Evolutionary conservation across 2,113 vertebrate species (phyloP), one percentile per base, ranked within the genome.

Genomic region (Apus apus): DNA sequence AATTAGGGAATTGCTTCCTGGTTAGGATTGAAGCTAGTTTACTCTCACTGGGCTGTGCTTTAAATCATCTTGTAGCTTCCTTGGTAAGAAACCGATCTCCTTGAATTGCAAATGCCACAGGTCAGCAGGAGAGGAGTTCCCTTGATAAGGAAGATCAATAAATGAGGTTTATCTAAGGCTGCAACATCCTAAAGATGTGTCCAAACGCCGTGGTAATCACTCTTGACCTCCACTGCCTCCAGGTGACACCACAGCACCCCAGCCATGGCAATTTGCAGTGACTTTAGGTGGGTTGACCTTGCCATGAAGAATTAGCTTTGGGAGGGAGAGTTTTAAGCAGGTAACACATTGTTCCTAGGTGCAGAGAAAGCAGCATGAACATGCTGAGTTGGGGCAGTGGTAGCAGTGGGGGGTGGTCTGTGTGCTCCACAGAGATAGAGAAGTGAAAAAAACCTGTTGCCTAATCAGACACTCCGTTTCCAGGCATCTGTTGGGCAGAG

Each of bases 391-490:
- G 7, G 64, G 58, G 26, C 48, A 50, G 48, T 19, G 46, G 14
- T 2, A 2, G 22, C 1, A 3, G 53, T 1, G 0, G 48, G 45
- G 6, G 17, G 30, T 58, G 17, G 30, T 58, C 88, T 85, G 71
- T 0, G 1, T 90, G 90, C 77, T 95, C 43, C 3, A 3, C 46
- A 70, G 83, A 93, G 94, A 93, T 90, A 95, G 3, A 88, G 79
- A 40, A 77, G 67, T 51, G 56, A 40, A 70, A 70, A 92, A 87
- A 27, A 43, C 40, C 83, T 77, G 62, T 67, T 83, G 53, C n/a
- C 62, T 93, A 89, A 82, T 96, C 84, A 90, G 79, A 22, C 26
- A 27, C 16, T 62, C 61, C 62, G 34, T 85, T 96, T 79, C 93
- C 90, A 71, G 46, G 62, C 72, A 89, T 84, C 80, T 89, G 45